phyloP scores from a whole-genome alignment of 2,113 vertebrate genomes.

The Oncorhynchus keta region DNA sequence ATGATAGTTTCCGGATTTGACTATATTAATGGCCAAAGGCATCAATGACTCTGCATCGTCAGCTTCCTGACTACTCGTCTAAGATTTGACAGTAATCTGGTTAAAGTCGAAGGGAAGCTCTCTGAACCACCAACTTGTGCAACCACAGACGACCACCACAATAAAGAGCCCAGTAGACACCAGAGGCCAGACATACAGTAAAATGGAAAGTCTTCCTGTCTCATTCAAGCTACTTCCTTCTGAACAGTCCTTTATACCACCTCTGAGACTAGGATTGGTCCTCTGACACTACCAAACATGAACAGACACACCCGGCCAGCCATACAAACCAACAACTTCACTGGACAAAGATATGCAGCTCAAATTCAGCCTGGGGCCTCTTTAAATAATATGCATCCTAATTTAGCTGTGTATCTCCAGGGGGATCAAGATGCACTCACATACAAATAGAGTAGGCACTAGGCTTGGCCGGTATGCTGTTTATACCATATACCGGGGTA shows the following conservation, averaged over 20 bases:
- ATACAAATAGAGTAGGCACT: conserved; percentile 51
- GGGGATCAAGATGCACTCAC: conserved; percentile 59
- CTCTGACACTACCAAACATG: conserved; percentile 18
- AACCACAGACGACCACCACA: conserved; percentile 14
- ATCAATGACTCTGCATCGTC: no score
- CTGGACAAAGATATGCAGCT: conserved; percentile 53
- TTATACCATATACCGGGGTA: no score
- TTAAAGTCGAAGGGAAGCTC: no score
- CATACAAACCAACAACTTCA: conserved; percentile 58
- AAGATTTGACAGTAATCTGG: no score
- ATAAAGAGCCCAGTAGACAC: conserved; percentile 10
- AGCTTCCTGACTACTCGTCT: no score
- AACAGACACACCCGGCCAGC: conserved; percentile 36
- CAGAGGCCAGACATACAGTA: conserved; percentile 30
- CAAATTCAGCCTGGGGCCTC: conserved; percentile 61
- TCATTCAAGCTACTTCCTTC: conserved; percentile 12
- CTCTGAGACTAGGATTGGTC: conserved; percentile 32
- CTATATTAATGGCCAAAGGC: no score
- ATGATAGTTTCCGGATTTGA: no score
- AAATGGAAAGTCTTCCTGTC: background rate
- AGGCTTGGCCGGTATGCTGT: no score
- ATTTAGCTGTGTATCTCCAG: conserved; percentile 61
- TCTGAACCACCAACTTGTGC: background rate
- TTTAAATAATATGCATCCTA: conserved; percentile 72
- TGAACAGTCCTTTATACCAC: conserved; percentile 22